phyloP scores from a whole-genome alignment of 2,797 vertebrate species.

The Erpetoichthys calabaricus region DNA sequence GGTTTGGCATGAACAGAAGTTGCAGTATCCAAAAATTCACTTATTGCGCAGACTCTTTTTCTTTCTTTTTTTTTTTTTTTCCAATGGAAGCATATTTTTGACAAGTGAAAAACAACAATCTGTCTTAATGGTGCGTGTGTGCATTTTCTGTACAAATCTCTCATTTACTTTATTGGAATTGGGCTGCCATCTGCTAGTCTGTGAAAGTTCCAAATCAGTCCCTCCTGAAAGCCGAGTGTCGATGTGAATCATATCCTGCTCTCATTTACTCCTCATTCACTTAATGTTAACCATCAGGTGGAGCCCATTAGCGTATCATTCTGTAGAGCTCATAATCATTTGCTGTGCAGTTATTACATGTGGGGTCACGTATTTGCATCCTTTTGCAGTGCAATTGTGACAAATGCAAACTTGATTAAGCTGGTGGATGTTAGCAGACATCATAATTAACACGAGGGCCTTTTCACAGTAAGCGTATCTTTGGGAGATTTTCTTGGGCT shows the following conservation, averaged over 20 bases:
- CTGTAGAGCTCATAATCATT: constrained; percentile 30
- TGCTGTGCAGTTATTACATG: constrained; percentile 17
- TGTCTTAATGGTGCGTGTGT: too few relatives aligned
- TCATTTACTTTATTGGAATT: too few relatives aligned
- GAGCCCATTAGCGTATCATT: constrained; percentile 27
- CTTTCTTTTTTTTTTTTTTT: too few relatives aligned
- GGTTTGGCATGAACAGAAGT: too few relatives aligned
- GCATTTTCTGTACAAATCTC: too few relatives aligned
- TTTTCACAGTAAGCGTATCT: neutral
- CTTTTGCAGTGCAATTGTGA: constrained; percentile 1
- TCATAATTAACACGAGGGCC: constrained; percentile 3
- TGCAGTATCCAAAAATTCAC: too few relatives aligned
- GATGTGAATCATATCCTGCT: constrained; percentile 25
- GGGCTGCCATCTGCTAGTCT: too few relatives aligned
- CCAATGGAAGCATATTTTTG: too few relatives aligned
- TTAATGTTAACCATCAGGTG: constrained; percentile 22
- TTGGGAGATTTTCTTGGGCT: neutral
- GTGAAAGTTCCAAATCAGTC: constrained; percentile 8
- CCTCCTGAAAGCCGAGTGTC: constrained; percentile 28
- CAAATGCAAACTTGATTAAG: constrained; percentile 21
- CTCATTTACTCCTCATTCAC: constrained; percentile 32
- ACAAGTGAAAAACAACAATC: too few relatives aligned
- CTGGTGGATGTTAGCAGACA: constrained; percentile 2
- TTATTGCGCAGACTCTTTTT: too few relatives aligned
- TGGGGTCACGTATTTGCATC: constrained; percentile 8